Evolutionary conservation across 2,888 invertebrate genomes (phyloP), one percentile per base, ranked within the genome.

Genomic region (Lamellibrachia columna): DNA sequence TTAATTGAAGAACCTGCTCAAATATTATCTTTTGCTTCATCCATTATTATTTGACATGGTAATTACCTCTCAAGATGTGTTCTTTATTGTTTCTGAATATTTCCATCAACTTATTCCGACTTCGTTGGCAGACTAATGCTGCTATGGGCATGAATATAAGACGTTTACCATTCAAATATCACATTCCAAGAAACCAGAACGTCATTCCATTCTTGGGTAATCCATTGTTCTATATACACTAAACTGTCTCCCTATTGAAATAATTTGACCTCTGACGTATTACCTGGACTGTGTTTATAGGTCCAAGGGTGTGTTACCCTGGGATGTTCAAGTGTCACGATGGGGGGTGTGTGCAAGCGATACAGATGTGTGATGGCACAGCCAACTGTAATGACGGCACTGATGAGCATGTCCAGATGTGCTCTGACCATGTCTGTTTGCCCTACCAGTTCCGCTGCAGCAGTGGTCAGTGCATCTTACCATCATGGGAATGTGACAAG

Each of bases 281-380:
- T 40, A 90, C 52, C 40, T 90, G 52, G 40, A 28, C 11, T 91
- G 52, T 90, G 52, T 90, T 92, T 15, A 90, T 28, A 92, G 90
- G 52, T 11, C 9, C 11, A 40, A 52, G 7, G 11, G 53, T 52
- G 75, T 96, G 95, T 93, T 93, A 94, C 60, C 52, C 93, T 9
- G 95, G 95, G 40, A 94, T 95, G 93, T 95, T 96, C 94, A 95
- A 95, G 22, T 98, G 98, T 96, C 96, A 96, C 11, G 95, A 95
- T 93, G 75, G 75, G 11, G 75, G 75, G 22, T 91, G 92, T 15
- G 7, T 90, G 15, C 9, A 40, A 8, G 52, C 90, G 92, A 75
- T 92, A 11, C 52, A 53, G n/a, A 94, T 95, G 90, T 96, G 96
- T 94, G 96, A 96, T 93, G 94, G 94, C 2, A 94, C 94, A 7